A percentile compares a stretch with the other conserved stretches of the same genome.
Evolutionary conservation across 2,888 invertebrate genomes (phyloP).

Genomic region (Leucozona laternaria): DNA sequence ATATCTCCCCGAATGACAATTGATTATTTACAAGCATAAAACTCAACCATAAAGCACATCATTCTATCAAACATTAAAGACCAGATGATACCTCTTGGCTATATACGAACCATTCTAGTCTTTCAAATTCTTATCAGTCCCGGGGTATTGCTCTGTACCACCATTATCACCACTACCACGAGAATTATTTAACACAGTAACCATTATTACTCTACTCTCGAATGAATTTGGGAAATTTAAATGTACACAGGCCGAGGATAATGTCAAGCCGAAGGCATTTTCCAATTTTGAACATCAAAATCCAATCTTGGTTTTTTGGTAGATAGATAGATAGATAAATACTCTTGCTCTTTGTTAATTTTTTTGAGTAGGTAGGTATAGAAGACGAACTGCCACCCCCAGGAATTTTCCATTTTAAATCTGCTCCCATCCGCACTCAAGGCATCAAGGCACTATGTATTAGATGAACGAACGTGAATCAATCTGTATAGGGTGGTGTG

Average conservation of each 20-base stretch:
- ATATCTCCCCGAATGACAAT: slow-evolving; percentile 55
- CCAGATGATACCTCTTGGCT: slow-evolving; percentile 69
- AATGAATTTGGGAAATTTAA: slow-evolving; percentile 69
- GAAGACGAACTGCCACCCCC: slow-evolving; percentile 59
- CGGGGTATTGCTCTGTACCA: slow-evolving; percentile 29
- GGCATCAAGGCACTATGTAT: slow-evolving; percentile 32
- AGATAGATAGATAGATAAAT: slow-evolving; percentile 15
- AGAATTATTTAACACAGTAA: slow-evolving; percentile 60
- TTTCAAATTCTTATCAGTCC: slow-evolving; percentile 64
- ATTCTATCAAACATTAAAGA: slow-evolving; percentile 55
- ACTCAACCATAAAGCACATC: slow-evolving; percentile 69
- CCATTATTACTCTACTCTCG: slow-evolving; percentile 70
- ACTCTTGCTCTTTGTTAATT: slow-evolving; percentile 46
- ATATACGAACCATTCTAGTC: slow-evolving; percentile 53
- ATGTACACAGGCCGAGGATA: slow-evolving; percentile 74
- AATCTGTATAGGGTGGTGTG: slow-evolving; percentile 32
- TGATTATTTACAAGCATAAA: slow-evolving; percentile 62
- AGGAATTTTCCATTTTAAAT: slow-evolving; percentile 69
- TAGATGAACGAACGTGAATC: slow-evolving; percentile 53
- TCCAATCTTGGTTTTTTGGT: slow-evolving; percentile 74
- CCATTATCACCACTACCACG: slow-evolving; percentile 37
- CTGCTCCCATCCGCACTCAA: slow-evolving; percentile 19
- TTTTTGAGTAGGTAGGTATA: not conserved
- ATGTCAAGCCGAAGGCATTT: slow-evolving; percentile 75
- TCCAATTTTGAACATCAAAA: slow-evolving; percentile 75